Evolutionary conservation across 1,140 invertebrate species (phyloP).

Genomic region (Potamilus streckersoni): DNA sequence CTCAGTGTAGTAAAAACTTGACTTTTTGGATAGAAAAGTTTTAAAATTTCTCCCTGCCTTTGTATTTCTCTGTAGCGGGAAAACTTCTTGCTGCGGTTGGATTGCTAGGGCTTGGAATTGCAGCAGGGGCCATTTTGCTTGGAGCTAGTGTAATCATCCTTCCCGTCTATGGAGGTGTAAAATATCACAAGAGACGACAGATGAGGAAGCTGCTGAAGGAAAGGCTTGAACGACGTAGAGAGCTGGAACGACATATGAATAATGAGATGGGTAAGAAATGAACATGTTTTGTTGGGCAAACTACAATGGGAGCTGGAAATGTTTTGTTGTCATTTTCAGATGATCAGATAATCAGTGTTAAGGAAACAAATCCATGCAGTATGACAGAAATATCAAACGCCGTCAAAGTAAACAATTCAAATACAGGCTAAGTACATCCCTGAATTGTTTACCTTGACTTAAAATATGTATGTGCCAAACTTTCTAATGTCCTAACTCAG

Average conservation of each 20-base stretch:
- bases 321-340: neutral
- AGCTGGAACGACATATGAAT: conserved; percentile 1
- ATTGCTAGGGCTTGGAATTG: conserved; percentile 54
- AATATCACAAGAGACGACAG: conserved; percentile 42
- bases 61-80: conserved; percentile 45
- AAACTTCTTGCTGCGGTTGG: conserved; percentile 62
- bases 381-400: no score
- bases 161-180: conserved; percentile 58
- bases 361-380: no score
- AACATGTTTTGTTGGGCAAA: neutral
- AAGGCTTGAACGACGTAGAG: conserved; percentile 7
- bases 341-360: no score
- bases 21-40: conserved; percentile 1
- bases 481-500: no score
- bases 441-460: no score
- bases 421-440: no score
- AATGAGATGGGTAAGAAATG: conserved; percentile 13
- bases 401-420: no score
- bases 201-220: conserved; percentile 9
- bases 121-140: conserved; percentile 58
- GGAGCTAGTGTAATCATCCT: conserved; percentile 58
- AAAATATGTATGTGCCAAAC: no score
- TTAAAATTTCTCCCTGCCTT: neutral
- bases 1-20: neutral
- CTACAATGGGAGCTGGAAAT: neutral